Conservation (phyloP, 2,113 vertebrate species). For the Falcunculus frontatus region DNA sequence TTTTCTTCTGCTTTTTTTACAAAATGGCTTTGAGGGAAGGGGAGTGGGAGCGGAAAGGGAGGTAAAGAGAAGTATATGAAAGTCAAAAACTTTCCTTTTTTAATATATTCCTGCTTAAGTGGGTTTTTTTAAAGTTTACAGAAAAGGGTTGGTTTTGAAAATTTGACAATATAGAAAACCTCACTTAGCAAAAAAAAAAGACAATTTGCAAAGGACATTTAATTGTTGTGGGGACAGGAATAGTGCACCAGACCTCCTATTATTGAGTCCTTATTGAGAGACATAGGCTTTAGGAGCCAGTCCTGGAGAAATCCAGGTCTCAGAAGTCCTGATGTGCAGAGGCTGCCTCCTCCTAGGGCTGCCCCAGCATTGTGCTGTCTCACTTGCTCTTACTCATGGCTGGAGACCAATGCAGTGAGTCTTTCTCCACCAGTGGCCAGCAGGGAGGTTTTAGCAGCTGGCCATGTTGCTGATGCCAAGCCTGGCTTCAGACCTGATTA, state of each 20-base stretch:
- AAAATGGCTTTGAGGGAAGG: not conserved
- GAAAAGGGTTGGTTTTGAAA: not conserved
- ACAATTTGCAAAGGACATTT: not conserved
- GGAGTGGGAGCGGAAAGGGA: accelerated
- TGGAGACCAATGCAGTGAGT: not conserved
- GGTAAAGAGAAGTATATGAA: not conserved
- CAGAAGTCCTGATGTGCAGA: not conserved
- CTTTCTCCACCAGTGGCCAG: not conserved
- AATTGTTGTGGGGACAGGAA: not conserved
- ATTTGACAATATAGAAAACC: not conserved
- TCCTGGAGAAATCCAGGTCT: not conserved
- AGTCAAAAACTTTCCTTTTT: not conserved
- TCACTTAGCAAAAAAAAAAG: accelerated
- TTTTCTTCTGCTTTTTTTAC: not conserved
- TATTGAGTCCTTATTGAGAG: not conserved
- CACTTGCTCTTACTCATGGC: not conserved
- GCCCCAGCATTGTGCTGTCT: not conserved
- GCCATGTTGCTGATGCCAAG: not conserved
- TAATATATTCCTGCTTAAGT: not conserved
- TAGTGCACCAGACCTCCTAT: not conserved
- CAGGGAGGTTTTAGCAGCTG: not conserved
- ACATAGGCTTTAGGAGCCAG: not conserved
- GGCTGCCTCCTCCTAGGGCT: not conserved
- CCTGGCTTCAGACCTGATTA: not conserved
- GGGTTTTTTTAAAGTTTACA: not conserved